Evolutionary conservation across 1,140 invertebrate species (phyloP).

Genomic region (Steinernema khuongi): DNA sequence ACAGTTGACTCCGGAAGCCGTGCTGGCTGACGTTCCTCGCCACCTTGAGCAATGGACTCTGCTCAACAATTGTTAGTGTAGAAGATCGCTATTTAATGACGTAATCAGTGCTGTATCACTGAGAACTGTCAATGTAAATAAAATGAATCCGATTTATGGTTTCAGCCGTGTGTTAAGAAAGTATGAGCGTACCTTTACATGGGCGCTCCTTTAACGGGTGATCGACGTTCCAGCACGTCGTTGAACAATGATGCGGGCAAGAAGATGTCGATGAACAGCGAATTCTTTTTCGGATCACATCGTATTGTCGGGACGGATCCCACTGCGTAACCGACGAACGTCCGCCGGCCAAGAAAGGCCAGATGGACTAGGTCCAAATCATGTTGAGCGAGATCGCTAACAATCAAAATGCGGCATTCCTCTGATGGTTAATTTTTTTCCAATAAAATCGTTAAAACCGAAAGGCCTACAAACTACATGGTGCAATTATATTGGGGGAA

Average conservation of each 20-base stretch:
- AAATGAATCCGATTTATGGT: too few species aligned
- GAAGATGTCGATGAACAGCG: slow-evolving; percentile 1
- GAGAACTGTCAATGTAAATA: too few species aligned
- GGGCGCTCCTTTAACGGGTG: not conserved
- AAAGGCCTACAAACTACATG: too few species aligned
- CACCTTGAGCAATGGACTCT: not conserved
- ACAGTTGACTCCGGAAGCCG: not conserved
- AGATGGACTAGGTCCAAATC: not conserved
- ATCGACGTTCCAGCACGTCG: slow-evolving; percentile 9
- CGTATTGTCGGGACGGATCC: not conserved
- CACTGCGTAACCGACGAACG: not conserved
- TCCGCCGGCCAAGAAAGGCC: not conserved
- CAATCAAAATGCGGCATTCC: slow-evolving; percentile 4
- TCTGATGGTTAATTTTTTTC: not conserved
- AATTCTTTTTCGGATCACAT: slow-evolving; percentile 2
- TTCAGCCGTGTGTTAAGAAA: too few species aligned
- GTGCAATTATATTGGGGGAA: too few species aligned
- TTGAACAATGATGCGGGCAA: not conserved
- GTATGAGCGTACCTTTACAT: too few species aligned
- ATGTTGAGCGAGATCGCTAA: slow-evolving; percentile 7
- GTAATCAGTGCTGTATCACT: too few species aligned
- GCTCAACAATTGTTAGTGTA: not conserved
- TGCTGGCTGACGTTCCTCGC: not conserved
- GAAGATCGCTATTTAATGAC: not conserved
- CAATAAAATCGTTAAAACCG: not conserved